Base-by-base conservation (phyloP, 2,888 invertebrate genomes). In the Hydrotaea cyrtoneurina region DNA sequence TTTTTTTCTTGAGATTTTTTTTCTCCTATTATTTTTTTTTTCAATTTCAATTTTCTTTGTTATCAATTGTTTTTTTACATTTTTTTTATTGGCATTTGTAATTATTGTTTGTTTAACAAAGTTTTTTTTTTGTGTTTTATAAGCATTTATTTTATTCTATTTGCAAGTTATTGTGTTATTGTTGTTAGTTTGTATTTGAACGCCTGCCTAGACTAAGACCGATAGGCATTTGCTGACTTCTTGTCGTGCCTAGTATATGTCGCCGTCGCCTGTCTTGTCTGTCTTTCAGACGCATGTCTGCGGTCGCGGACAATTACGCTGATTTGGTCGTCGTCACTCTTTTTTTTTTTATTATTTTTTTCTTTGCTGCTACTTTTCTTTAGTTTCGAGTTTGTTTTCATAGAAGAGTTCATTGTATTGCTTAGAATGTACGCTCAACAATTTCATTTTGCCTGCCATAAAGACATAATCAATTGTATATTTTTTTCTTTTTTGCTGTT, bases 401-500 rank as follows among this genome's bases (percentile, higher is more conserved):
- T 11, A 26, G 15, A 80, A 78, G 76, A 80, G 85, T 85, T 85
- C 85, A 85, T 77, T 85, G 85, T 43, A 80, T 85, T 82, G 72
- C 71, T 80, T 53, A 82, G 85, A 85, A 82, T 85, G 78, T 64
- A 79, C 79, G 8, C 39, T 17, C 31, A 66, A 66, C 43, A 66
- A 66, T 66, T 17, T 39, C 19, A 36, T 36, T 64, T 31, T 31
- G 64, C 21, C 21, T 26, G 43, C 73, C 66, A 82, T 82, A 78
- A 82, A 71, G 74, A 55, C 69, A 79, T 76, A 71, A 64, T 75
- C 72, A 79, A 83, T 72, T 74, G 15, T 50, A 50, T 50, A 43
- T 43, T 43, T 43, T 11, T 43, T 43, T 43, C 5, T 43, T n/a
- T 50, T 50, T 2, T 50, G 5, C 50, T 50, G 13, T 11, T 39